Base-by-base conservation (phyloP, 1,140 invertebrate genomes). In the Cotesia typhae region DNA sequence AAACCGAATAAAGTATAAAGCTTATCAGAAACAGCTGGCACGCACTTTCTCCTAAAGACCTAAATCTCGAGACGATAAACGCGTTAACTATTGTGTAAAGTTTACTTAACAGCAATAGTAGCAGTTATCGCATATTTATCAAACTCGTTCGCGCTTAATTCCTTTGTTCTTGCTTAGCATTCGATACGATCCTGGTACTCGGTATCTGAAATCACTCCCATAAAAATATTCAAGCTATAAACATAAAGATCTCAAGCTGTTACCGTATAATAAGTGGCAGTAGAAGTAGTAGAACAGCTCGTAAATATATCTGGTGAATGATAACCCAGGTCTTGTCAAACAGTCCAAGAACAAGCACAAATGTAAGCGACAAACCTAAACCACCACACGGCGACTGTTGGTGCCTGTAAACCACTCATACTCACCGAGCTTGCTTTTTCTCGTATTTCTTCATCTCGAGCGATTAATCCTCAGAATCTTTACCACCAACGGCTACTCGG, bases 381-480 rank as follows among this genome's bases (percentile, higher is more conserved):
- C 14, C 6, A n/a, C 64, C 38, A 28, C 28, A 28, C 28, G 64
- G 37, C 3, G 47, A 20, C 35, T 28, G 7, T 66, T 4, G 9
- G 20, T 52, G 36, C 47, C 51, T 37, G 17, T 47, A 47, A 66
- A 51, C 51, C 47, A 51, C 28, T 47, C 47, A n/a, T 52, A 52
- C n/a, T 63, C 36, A 9, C n/a, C 36, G 7, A 20, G 28, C 36
- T 65, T 65, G 12, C 17, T 14, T 37, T n/a, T 35, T 17, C 12
- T 14, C 35, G 3, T 7, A 65, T 66, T 66, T 66, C 17, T 66
- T 66, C 47, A 38, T 66, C 36, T 20, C 6, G 53, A 67, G 14
- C 51, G 51, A 67, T 67, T 67, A 53, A 67, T 67, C 66, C 20
- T 67, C 66, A 67, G 52, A 67, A 67, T 67, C 66, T 53, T 55